Evolutionary conservation across 2,888 invertebrate genomes (phyloP).

Genomic region (Drosophila nigricruria): DNA sequence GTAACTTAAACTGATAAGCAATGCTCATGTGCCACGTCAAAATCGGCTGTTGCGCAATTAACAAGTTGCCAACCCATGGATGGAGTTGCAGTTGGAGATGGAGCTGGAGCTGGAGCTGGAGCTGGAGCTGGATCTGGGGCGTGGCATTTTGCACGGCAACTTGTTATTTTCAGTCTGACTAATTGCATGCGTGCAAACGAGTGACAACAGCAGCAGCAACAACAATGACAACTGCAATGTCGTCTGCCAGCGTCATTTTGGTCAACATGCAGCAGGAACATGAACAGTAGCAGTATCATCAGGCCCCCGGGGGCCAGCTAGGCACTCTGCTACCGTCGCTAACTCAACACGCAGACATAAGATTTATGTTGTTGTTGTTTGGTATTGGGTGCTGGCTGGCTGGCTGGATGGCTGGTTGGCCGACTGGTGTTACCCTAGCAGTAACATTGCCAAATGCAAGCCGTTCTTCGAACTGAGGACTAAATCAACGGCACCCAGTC

Average conservation of each 20-base stretch:
- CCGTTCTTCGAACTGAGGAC: conserved; percentile 58
- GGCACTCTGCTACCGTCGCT: conserved; percentile 40
- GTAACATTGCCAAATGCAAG: conserved; percentile 58
- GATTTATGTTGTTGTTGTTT: conserved; percentile 60
- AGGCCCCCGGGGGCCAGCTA: conserved; percentile 2
- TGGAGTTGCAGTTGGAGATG: too few species aligned
- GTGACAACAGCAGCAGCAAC: conserved; percentile 36
- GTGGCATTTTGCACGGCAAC: conserved; percentile 75
- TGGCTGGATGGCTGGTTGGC: too few species aligned
- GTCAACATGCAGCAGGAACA: conserved; percentile 36
- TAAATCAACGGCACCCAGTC: conserved; percentile 67
- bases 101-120: not conserved
- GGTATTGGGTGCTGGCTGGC: conserved; percentile 20
- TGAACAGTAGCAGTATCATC: conserved; percentile 20
- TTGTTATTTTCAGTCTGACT: conserved; percentile 77
- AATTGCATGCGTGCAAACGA: conserved; percentile 71
- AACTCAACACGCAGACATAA: conserved; percentile 61
- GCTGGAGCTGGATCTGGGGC: conserved; percentile 32
- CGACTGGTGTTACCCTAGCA: conserved; percentile 23
- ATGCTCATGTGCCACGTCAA: conserved; percentile 27
- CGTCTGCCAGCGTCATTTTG: conserved; percentile 35
- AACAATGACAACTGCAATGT: conserved; percentile 34
- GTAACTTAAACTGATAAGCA: conserved; percentile 39
- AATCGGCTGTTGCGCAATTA: conserved; percentile 40
- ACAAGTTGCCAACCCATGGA: conserved; percentile 26